Percentiles rank a stretch among this genome's conserved stretches.
phyloP scores from a whole-genome alignment of 30 jellyfish, hydroid and myxozoan genomes.

The Aurelia sp. region DNA sequence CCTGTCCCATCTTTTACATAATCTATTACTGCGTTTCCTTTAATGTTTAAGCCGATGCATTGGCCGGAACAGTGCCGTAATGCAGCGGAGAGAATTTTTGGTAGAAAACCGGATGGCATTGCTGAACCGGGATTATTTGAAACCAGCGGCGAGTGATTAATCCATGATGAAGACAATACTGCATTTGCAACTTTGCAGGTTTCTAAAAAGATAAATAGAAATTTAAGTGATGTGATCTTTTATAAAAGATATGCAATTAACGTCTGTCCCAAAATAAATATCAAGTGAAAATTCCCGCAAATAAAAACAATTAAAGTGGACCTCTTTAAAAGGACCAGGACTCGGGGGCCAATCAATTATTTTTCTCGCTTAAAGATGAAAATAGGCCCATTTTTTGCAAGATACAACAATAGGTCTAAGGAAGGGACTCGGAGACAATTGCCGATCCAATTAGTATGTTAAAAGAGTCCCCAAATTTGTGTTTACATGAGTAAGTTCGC shows the following conservation, averaged over 20 bases:
- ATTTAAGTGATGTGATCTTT: not conserved
- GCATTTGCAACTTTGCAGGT: constrained; percentile 47
- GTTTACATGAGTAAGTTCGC: too few species aligned
- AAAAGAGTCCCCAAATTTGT: too few species aligned
- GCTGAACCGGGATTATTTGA: constrained; percentile 13
- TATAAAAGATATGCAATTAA: not conserved
- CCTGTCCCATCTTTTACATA: constrained; percentile 34
- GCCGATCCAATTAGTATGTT: too few species aligned
- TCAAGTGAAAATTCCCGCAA: too few species aligned
- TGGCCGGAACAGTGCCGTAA: constrained; percentile 53
- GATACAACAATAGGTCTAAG: too few species aligned
- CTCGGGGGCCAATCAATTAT: too few species aligned
- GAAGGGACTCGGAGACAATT: too few species aligned
- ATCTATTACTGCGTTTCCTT: constrained; percentile 39
- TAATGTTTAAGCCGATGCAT: constrained; percentile 40
- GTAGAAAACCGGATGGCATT: constrained; percentile 31
- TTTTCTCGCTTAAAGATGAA: too few species aligned
- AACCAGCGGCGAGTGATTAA: constrained; percentile 30
- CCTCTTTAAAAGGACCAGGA: too few species aligned
- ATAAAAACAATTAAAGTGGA: too few species aligned
- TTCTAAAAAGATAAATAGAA: constrained; percentile 11
- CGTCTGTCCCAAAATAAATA: too few species aligned
- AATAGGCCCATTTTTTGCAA: too few species aligned
- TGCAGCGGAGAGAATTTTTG: constrained; percentile 22
- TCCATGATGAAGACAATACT: constrained; percentile 38